These are phyloP conservation scores for Chelonus insularis DNA, from an alignment of 1,140 invertebrate genomes.

Conservation along the genomic window DNA sequence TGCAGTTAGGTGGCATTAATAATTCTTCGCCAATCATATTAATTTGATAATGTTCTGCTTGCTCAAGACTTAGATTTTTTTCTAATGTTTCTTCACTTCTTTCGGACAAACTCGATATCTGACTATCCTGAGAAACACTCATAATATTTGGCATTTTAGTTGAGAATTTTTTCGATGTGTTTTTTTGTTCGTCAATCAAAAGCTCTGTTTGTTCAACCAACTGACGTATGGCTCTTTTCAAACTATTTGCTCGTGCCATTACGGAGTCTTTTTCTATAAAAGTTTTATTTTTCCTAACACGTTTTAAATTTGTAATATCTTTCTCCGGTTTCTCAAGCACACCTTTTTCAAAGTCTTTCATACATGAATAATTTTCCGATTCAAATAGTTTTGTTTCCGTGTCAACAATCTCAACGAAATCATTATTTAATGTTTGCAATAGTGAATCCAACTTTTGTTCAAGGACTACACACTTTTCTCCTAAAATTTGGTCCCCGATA, in stretches of 20 bases:
- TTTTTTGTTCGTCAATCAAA: slow-evolving; percentile 64
- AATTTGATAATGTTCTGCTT: slow-evolving; percentile 31
- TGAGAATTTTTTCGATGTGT: slow-evolving; percentile 37
- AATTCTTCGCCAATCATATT: slow-evolving; percentile 49
- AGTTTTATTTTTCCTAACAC: slow-evolving; percentile 40
- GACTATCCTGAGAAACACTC: slow-evolving; percentile 33
- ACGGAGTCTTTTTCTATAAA: slow-evolving; percentile 46
- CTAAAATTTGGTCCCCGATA: slow-evolving; percentile 67
- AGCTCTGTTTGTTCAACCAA: slow-evolving; percentile 81
- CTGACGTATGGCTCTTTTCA: slow-evolving; percentile 84
- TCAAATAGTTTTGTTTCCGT: slow-evolving; percentile 34
- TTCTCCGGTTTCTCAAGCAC: slow-evolving; percentile 68
- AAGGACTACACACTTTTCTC: slow-evolving; percentile 72
- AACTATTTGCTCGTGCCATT: slow-evolving; percentile 71
- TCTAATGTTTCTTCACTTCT: slow-evolving; percentile 25
- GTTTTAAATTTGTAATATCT: slow-evolving; percentile 57
- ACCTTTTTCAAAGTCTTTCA: slow-evolving; percentile 63
- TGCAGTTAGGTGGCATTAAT: slow-evolving; percentile 52
- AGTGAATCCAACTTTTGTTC: slow-evolving; percentile 78
- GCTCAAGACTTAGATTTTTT: slow-evolving; percentile 32
- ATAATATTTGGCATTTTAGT: slow-evolving; percentile 44
- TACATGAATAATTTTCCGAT: slow-evolving; percentile 37
- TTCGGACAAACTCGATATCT: slow-evolving; percentile 26
- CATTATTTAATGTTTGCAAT: slow-evolving; percentile 72
- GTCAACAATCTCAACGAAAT: slow-evolving; percentile 41